These are phyloP conservation scores for Karalla daura DNA, from an alignment of 2,797 vertebrate species.

Conservation along the genomic window DNA sequence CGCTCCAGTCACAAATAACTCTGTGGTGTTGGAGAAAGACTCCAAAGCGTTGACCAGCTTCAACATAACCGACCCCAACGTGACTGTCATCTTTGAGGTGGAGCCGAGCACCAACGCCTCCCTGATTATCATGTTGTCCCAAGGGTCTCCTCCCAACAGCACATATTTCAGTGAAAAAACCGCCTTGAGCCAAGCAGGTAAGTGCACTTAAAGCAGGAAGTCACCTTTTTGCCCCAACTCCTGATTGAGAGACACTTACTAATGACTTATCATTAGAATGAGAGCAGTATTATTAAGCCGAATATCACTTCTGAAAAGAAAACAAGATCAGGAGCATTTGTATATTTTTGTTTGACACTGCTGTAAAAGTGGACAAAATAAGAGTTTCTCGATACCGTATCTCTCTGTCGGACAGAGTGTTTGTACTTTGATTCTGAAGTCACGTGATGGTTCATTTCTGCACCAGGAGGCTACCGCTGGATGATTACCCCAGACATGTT, in stretches of 20 bases:
- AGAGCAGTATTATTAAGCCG: too few relatives aligned
- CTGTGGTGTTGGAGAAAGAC: conserved; percentile 43
- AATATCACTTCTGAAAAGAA: too few relatives aligned
- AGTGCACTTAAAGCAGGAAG: not conserved
- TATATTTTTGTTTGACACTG: too few relatives aligned
- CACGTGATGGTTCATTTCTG: conserved; percentile 16
- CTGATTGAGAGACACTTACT: not conserved
- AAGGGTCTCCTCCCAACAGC: conserved; percentile 36
- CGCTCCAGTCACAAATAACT: not conserved
- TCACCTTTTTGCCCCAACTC: not conserved
- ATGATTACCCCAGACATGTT: conserved; percentile 81
- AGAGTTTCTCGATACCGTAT: not conserved
- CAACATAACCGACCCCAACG: conserved; percentile 71
- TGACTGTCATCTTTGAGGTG: conserved; percentile 70
- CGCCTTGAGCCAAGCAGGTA: conserved; percentile 72
- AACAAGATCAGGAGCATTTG: too few relatives aligned
- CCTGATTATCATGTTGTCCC: conserved; percentile 62
- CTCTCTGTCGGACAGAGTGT: not conserved
- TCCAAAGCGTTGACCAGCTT: conserved; percentile 45
- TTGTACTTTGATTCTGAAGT: not conserved
- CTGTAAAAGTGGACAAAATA: too few relatives aligned
- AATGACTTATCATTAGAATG: too few relatives aligned
- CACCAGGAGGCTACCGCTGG: conserved; percentile 77
- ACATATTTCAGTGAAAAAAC: conserved; percentile 22
- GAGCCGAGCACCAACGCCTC: conserved; percentile 65